Base-by-base conservation (phyloP, 2,797 vertebrate species). In the Cynopterus sphinx region DNA sequence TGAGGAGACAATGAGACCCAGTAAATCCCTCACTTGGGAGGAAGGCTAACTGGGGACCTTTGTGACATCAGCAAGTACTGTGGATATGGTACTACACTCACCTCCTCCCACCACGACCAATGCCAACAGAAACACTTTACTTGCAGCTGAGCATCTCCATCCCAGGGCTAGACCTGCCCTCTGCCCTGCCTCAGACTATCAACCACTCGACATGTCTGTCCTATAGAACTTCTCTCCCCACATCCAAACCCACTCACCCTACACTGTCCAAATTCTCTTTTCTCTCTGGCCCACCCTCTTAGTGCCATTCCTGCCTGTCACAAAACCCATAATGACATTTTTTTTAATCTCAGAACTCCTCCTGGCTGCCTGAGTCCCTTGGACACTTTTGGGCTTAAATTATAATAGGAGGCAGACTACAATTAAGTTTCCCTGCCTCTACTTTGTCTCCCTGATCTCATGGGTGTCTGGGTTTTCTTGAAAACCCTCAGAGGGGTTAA, bases 361-460 rank as follows among this genome's bases (percentile, higher is more conserved):
- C 21, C 36, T 53, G 19, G n/a, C 49, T 91, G n/a, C 24, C 53
- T 71, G 59, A 21, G 6, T 79, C 63, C 92, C n/a, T 49, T 94
- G 67, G 61, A 36, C n/a, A 88, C 57, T 92, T 96, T 36, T 0
- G 1, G 81, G 46, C 59, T 84, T 96, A 85, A 87, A 74, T 95
- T 86, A 83, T 88, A 81, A 95, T 61, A 94, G 51, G 41, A 71
- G 36, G 6, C 33, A 63, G 39, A 83, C 51, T 79, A 63, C 87
- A 91, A 92, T 90, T 92, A 86, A 86, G 24, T 90, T 93, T 92
- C 59, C 28, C 22, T 82, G 68, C 31, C 43, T 95, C 43, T 95
- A 31, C 67, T 74, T 96, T 95, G 78, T 92, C 75, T 95, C 61
- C 24, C 15, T 88, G 33, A 78, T 88, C 53, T 51, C 55, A 46